Conservation (phyloP, 2,888 invertebrate genomes). For the Lordiphosa andalusiaca region DNA sequence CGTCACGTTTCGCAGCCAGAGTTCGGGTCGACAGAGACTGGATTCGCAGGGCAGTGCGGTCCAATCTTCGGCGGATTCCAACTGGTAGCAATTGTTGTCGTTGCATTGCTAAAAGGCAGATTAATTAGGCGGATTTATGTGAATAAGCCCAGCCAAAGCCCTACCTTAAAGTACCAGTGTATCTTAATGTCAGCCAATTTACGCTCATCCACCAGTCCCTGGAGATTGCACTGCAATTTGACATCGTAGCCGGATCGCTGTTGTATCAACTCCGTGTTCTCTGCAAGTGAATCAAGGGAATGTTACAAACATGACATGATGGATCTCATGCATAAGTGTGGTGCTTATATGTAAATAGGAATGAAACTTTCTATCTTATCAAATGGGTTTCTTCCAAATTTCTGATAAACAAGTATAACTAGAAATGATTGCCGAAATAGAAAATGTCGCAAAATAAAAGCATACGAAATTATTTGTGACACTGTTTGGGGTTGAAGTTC, state of each 20-base stretch:
- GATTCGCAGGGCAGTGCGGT: slow-evolving; percentile 73
- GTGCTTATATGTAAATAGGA: no score
- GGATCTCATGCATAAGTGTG: no score
- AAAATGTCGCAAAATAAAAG: not conserved
- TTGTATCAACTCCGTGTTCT: slow-evolving; percentile 77
- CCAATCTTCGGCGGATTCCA: slow-evolving; percentile 67
- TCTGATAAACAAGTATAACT: slow-evolving; percentile 33
- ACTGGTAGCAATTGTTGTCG: slow-evolving; percentile 68
- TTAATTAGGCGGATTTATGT: not conserved
- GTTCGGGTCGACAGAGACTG: slow-evolving; percentile 67
- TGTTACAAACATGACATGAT: slow-evolving; percentile 2
- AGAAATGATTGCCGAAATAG: slow-evolving; percentile 28
- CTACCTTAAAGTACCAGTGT: slow-evolving; percentile 79
- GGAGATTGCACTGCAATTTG: slow-evolving; percentile 72
- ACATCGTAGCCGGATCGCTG: slow-evolving; percentile 76
- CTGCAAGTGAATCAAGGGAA: slow-evolving; percentile 41
- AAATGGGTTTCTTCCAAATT: slow-evolving; percentile 16
- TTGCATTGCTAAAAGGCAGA: slow-evolving; percentile 69
- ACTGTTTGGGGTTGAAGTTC: no score
- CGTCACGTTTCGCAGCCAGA: slow-evolving; percentile 76
- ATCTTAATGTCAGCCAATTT: slow-evolving; percentile 61
- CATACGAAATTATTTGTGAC: not conserved
- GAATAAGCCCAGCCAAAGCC: not conserved
- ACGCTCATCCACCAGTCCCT: slow-evolving; percentile 68
- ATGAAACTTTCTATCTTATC: slow-evolving; percentile 51